phyloP scores from a whole-genome alignment of 2,113 vertebrate genomes.

The Capreolus pygargus region DNA sequence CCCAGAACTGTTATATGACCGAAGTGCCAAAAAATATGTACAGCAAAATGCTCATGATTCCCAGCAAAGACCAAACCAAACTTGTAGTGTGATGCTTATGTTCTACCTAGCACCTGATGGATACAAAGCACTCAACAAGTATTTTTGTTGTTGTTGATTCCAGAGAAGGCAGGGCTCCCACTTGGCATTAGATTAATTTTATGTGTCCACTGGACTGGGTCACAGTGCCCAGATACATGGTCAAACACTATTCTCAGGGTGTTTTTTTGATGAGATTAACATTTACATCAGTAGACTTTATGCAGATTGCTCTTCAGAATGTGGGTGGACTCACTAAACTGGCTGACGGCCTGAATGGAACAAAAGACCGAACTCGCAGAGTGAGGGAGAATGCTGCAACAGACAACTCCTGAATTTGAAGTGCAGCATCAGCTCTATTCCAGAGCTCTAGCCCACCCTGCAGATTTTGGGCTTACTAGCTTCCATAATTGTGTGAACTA shows the following conservation, averaged over 20 bases:
- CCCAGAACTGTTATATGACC: not conserved
- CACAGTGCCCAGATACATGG: not conserved
- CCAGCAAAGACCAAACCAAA: not conserved
- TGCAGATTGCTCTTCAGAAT: not conserved
- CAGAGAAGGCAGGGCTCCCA: not conserved
- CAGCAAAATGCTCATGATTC: not conserved
- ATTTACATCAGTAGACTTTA: not conserved
- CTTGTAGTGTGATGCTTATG: not conserved
- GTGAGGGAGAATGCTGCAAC: not conserved
- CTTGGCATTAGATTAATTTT: not conserved
- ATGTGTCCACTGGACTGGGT: not conserved
- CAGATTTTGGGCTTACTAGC: not conserved
- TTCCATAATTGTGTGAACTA: not conserved
- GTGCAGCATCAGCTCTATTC: not conserved
- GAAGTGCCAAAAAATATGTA: not conserved
- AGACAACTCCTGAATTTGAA: not conserved
- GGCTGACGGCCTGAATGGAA: not conserved
- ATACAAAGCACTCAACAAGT: not conserved
- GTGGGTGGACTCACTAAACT: not conserved
- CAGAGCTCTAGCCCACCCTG: not conserved
- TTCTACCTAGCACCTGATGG: not conserved
- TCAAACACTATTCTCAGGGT: not conserved
- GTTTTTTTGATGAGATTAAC: not conserved
- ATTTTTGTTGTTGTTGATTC: not conserved
- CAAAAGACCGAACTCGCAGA: not conserved